These are phyloP conservation scores for Thalpophila matura DNA, from an alignment of 2,888 invertebrate species.

Conservation along the genomic window DNA sequence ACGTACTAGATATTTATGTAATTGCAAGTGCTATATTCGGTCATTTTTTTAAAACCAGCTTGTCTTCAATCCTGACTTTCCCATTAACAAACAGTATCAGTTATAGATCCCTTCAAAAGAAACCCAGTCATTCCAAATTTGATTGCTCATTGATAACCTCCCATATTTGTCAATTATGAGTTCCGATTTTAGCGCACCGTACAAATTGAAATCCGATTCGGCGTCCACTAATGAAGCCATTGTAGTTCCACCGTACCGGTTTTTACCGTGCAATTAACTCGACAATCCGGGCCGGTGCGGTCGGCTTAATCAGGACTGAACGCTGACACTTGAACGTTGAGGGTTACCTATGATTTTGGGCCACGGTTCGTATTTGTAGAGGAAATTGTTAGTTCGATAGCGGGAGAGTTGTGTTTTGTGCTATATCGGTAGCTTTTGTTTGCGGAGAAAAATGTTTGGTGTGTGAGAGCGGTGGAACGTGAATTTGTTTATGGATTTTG, in stretches of 20 bases:
- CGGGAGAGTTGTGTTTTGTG: background rate
- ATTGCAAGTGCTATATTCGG: no score
- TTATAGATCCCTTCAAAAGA: constrained; percentile 1
- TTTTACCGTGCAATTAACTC: constrained; percentile 81
- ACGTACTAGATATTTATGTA: no score
- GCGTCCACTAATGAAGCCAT: constrained; percentile 78
- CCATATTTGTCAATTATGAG: constrained; percentile 74
- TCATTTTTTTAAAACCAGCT: no score
- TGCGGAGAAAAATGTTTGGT: background rate
- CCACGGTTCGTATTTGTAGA: constrained; percentile 37
- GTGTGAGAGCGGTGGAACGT: no score
- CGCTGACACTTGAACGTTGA: constrained; percentile 65
- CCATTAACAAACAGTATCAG: background rate
- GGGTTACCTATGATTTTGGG: constrained; percentile 60
- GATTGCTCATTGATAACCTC: constrained; percentile 44
- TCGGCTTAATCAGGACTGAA: constrained; percentile 72
- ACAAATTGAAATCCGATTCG: constrained; percentile 75
- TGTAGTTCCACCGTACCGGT: constrained; percentile 73
- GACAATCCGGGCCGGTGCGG: constrained; percentile 74
- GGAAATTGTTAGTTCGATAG: constrained; percentile 52
- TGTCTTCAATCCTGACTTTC: constrained; percentile 1
- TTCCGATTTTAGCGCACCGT: constrained; percentile 64
- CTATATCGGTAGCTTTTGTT: constrained; percentile 1
- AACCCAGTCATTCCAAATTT: constrained; percentile 33
- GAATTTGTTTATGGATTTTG: no score